Percentiles rank a stretch among this genome's conserved stretches.
Evolutionary conservation across 1,140 invertebrate species (phyloP).

Genomic region (Paraescarpia echinospica): DNA sequence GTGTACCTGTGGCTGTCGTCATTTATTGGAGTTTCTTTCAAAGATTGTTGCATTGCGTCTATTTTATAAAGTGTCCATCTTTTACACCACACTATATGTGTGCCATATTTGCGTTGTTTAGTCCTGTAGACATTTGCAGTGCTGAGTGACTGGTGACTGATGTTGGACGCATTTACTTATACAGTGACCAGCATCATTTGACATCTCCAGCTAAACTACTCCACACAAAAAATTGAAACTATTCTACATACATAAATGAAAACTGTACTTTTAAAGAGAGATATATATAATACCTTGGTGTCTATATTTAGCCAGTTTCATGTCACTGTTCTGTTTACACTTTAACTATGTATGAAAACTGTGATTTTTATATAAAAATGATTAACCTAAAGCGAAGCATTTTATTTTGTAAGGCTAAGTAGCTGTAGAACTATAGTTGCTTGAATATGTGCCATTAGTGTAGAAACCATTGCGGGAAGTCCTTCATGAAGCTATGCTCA

Average conservation of each 20-base stretch:
- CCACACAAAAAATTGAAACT: background rate
- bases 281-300: background rate
- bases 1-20: too few relatives aligned
- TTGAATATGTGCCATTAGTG: background rate
- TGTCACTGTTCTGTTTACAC: background rate
- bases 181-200: background rate
- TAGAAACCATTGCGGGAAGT: too few relatives aligned
- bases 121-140: background rate
- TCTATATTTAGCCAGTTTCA: background rate
- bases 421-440: background rate
- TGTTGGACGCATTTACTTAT: background rate
- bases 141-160: background rate
- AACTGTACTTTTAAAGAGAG: background rate
- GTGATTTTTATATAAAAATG: background rate
- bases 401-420: background rate
- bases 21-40: background rate
- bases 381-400: background rate
- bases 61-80: background rate
- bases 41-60: background rate
- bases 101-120: background rate
- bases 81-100: background rate
- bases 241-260: background rate
- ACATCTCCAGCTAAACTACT: background rate
- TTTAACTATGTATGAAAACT: background rate
- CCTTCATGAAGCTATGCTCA: too few relatives aligned